Evolutionary conservation across 1,140 invertebrate genomes (phyloP).

Genomic region (Neodiprion pinetum): DNA sequence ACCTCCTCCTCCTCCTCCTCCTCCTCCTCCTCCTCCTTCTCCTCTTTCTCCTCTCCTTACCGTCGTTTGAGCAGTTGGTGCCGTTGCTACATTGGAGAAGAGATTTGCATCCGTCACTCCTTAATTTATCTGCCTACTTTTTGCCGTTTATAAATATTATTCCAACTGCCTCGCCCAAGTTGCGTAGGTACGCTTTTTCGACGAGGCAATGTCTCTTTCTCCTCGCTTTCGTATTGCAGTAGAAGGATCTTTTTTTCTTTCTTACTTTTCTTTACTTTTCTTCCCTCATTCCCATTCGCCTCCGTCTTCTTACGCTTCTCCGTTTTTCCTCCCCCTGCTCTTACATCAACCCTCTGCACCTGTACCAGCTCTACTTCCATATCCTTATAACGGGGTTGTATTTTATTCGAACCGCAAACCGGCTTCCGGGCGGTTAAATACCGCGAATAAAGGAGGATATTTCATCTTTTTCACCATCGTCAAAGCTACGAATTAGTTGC

Average conservation of each 20-base stretch:
- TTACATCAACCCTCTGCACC: too few relatives aligned
- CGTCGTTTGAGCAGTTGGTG: background rate
- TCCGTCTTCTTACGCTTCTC: background rate
- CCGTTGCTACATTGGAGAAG: background rate
- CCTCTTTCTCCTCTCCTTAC: too few relatives aligned
- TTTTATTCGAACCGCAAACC: too few relatives aligned
- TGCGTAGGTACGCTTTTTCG: too few relatives aligned
- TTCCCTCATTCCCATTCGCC: background rate
- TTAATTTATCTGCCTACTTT: background rate
- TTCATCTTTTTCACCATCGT: background rate
- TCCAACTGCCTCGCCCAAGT: background rate
- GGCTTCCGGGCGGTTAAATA: background rate
- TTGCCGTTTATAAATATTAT: background rate
- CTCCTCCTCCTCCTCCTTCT: too few relatives aligned
- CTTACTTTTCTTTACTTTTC: background rate
- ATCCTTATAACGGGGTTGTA: too few relatives aligned
- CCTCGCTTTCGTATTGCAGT: background rate
- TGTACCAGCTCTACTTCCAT: too few relatives aligned
- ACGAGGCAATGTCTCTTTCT: too few relatives aligned
- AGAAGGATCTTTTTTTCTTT: background rate
- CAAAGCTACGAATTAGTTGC: background rate
- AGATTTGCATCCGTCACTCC: constrained; percentile 1
- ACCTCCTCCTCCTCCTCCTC: too few relatives aligned
- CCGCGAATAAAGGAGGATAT: background rate
- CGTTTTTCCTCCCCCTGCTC: background rate